Base-by-base conservation (phyloP, 1,140 invertebrate species). In the Eurosta solidaginis region DNA sequence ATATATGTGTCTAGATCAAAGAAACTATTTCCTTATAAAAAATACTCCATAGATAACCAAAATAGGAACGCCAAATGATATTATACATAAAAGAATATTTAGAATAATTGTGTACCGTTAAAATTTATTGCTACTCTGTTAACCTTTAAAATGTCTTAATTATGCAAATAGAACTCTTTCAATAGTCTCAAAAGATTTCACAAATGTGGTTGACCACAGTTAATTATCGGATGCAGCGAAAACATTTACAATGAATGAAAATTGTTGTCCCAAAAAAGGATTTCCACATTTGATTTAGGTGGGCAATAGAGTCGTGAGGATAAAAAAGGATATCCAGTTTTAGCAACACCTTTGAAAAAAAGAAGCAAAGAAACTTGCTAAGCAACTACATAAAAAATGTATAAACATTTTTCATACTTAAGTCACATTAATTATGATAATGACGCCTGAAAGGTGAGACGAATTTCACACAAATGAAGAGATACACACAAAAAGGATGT, bases 381-480 rank as follows among this genome's bases (percentile, higher is more conserved):
- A 75, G 59, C 59, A 40, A 68, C 59, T 68, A n/a, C 33, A n/a
- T 68, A 68, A 68, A 36, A 22, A 68, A 68, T 68, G 6, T 22
- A 68, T 68, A 54, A 54, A 85, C 84, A 85, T 85, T 85, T 82
- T 84, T 85, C 84, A 84, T 85, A 83, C 84, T 85, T 85, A 85
- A 83, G 84, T 82, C 84, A 84, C 84, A 85, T 85, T 85, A 85
- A 85, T 85, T 85, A 85, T 84, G 84, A 84, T 84, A 85, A 85
- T 85, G 84, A 81, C 78, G 80, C 79, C 78, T 80, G 83, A 80
- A 78, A 78, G 73, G 78, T 76, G 45, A 33, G 44, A 80, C 84
- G 84, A 83, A 83, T 85, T 79, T 77, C 76, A 50, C 33, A 77
- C 78, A 80, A 82, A 76, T 76, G 80, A 79, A 40, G 20, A 77